Base-by-base conservation (phyloP, 2,888 invertebrate species). In the Ophioninae sp. region DNA sequence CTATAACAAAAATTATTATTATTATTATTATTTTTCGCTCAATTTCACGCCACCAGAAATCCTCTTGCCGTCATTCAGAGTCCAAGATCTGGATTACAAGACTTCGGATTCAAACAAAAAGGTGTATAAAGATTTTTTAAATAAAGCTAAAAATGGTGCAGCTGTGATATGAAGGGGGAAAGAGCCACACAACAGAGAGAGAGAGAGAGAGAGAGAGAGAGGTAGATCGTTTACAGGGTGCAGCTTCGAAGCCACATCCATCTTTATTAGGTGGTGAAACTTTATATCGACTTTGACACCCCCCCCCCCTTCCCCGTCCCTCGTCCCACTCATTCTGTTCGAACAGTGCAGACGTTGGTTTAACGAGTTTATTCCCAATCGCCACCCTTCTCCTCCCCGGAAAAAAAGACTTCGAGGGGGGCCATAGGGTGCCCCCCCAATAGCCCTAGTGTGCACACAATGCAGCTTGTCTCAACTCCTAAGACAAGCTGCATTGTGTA, bases 181-280 rank as follows among this genome's bases (percentile, higher is more conserved):
- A n/a, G n/a, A n/a, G n/a, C n/a, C n/a, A n/a, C n/a, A n/a, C n/a
- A n/a, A n/a, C n/a, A n/a, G n/a, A n/a, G n/a, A n/a, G n/a, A n/a
- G n/a, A n/a, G n/a, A n/a, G 37, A 64, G 73, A 44, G 50, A 17
- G 56, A 56, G 56, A 23, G 56, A 21, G 56, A 56, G 44, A 67
- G 23, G 56, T 50, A 56, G 65, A 69, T 17, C 50, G 50, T 79
- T 79, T 57, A 72, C 6, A 72, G 65, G 72, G 79, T 65, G 75
- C 82, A 82, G 81, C 80, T 62, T 69, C 78, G 59, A 67, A 37
- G 74, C 70, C 23, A 83, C 91, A 92, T 92, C 91, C 90, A 92
- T 92, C 92, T 92, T 92, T 91, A 92, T 92, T 91, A 91, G 89
- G 82, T 86, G 87, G 81, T 89, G 85, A 89, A 88, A 86, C 87